Percentiles rank a stretch among this genome's conserved stretches.
Conservation (phyloP, 1,140 invertebrate species). For the Drosophila nigromelanica region DNA sequence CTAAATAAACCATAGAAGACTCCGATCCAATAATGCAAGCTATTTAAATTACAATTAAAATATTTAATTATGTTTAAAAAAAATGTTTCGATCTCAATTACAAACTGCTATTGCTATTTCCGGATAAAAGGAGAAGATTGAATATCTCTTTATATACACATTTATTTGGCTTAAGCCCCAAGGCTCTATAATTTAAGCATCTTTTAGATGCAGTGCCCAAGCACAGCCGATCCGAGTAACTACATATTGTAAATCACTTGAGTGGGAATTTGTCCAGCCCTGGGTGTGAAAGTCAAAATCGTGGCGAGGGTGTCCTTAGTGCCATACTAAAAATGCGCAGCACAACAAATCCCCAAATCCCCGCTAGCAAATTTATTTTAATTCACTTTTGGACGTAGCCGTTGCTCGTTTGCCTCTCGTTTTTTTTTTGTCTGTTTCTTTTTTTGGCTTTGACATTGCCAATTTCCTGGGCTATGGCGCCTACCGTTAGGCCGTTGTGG, state of each 20-base stretch:
- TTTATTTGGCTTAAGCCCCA: neutral
- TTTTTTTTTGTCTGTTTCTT: constrained; percentile 19
- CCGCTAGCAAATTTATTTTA: constrained; percentile 82
- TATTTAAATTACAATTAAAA: too few relatives aligned
- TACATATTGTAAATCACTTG: constrained; percentile 15
- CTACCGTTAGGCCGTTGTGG: constrained; percentile 28
- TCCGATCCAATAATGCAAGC: too few relatives aligned
- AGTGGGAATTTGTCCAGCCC: constrained; percentile 40
- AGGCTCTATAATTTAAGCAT: neutral
- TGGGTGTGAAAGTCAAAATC: constrained; percentile 43
- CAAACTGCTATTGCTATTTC: too few relatives aligned
- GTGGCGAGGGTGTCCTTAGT: constrained; percentile 56
- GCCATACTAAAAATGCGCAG: constrained; percentile 75
- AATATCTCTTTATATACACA: neutral
- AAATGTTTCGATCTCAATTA: too few relatives aligned
- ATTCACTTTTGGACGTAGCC: constrained; percentile 77
- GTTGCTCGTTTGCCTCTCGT: constrained; percentile 39
- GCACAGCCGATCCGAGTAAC: neutral
- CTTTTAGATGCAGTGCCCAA: neutral
- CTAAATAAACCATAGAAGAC: too few relatives aligned
- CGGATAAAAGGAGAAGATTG: too few relatives aligned
- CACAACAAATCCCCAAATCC: constrained; percentile 81
- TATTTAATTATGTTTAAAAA: too few relatives aligned
- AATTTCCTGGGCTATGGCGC: constrained; percentile 62
- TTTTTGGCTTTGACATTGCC: constrained; percentile 70